phyloP scores from a whole-genome alignment of 2,888 invertebrate species.

The Microctonus brassicae region DNA sequence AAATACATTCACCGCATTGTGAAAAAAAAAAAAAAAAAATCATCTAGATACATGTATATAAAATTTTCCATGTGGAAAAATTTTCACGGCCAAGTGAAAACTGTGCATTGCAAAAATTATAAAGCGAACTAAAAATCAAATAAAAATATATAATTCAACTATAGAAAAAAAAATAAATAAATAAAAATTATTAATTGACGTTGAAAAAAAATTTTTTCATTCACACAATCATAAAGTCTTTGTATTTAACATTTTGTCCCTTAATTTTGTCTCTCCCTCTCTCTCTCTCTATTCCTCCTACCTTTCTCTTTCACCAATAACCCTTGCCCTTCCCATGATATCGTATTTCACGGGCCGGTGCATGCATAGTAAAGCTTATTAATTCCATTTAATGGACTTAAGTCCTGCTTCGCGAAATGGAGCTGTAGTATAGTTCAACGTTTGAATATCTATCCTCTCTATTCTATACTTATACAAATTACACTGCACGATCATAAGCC shows the following conservation, averaged over 20 bases:
- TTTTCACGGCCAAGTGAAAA: too few species aligned
- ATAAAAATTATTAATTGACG: too few species aligned
- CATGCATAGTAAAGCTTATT: conserved; percentile 66
- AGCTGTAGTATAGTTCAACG: conserved; percentile 52
- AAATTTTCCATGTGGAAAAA: background rate
- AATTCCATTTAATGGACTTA: conserved; percentile 65
- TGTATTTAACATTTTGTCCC: background rate
- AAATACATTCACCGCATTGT: background rate
- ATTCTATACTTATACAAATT: background rate
- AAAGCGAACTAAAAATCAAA: too few species aligned
- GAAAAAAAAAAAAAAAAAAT: background rate
- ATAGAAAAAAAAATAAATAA: too few species aligned
- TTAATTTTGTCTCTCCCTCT: background rate
- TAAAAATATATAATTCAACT: too few species aligned
- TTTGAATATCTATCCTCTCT: background rate
- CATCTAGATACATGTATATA: background rate
- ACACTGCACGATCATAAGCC: conserved; percentile 4
- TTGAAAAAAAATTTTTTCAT: too few species aligned
- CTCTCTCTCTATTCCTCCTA: background rate
- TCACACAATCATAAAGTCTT: background rate
- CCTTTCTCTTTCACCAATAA: conserved; percentile 30
- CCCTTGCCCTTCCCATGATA: conserved; percentile 44
- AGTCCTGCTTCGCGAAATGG: conserved; percentile 57
- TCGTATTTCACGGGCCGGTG: conserved; percentile 65
- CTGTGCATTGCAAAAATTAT: too few species aligned